A percentile compares a stretch with the other conserved stretches of the same genome.
phyloP scores from a whole-genome alignment of 2,888 invertebrate species.

The Pyralis farinalis region DNA sequence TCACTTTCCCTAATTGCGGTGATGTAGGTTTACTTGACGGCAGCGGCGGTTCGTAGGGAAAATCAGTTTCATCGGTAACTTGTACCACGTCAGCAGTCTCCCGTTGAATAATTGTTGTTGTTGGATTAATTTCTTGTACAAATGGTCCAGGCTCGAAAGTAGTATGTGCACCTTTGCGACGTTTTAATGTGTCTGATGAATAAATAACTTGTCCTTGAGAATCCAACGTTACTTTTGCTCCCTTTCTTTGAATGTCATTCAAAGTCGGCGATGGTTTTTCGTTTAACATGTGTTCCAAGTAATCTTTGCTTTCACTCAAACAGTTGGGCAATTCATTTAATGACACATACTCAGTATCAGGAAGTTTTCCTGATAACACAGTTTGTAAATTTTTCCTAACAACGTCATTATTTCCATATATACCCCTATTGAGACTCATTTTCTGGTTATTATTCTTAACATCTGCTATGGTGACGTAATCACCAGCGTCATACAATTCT shows the following conservation, averaged over 20 bases:
- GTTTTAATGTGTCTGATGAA: conserved; percentile 91
- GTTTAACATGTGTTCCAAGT: conserved; percentile 53
- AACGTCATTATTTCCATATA: conserved; percentile 85
- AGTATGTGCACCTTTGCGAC: conserved; percentile 90
- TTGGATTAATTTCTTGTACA: conserved; percentile 83
- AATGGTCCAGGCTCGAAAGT: conserved; percentile 94
- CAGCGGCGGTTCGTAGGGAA: conserved; percentile 61
- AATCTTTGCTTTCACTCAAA: conserved; percentile 65
- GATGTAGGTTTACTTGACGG: conserved; percentile 78
- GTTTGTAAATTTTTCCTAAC: conserved; percentile 83
- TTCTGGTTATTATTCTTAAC: conserved; percentile 89
- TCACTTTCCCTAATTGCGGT: conserved; percentile 84
- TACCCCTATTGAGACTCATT: conserved; percentile 55
- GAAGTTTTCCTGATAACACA: conserved; percentile 80
- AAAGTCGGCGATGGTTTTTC: conserved; percentile 48
- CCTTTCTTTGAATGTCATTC: conserved; percentile 78
- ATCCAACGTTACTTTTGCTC: conserved; percentile 90
- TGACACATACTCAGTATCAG: conserved; percentile 89
- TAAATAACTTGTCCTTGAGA: conserved; percentile 94
- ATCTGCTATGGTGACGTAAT: conserved; percentile 93
- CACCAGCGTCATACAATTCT: conserved; percentile 84
- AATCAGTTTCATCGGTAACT: conserved; percentile 68
- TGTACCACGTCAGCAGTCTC: conserved; percentile 64
- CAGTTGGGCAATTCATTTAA: conserved; percentile 88
- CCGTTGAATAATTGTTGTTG: conserved; percentile 56